phyloP scores from a whole-genome alignment of 2,888 invertebrate genomes.

The Agrochola circellaris region DNA sequence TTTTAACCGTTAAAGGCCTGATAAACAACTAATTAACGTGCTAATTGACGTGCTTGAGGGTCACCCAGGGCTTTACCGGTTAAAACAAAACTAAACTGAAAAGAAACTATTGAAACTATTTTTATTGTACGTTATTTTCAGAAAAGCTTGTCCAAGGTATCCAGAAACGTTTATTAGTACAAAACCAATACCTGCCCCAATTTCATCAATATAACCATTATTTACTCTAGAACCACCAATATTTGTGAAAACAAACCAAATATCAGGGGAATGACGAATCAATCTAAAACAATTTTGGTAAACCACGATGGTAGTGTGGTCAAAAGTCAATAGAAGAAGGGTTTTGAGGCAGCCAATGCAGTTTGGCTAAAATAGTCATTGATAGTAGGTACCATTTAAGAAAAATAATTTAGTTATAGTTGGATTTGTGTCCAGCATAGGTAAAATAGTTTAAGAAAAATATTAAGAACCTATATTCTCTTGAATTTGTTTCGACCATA shows the following conservation, averaged over 20 bases:
- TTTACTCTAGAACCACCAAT: constrained; percentile 38
- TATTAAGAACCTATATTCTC: background rate
- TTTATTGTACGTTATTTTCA: background rate
- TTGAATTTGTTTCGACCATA: background rate
- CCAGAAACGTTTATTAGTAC: background rate
- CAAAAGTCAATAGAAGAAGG: background rate
- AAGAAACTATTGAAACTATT: too few species aligned
- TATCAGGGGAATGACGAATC: constrained; percentile 27
- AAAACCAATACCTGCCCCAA: constrained; percentile 12
- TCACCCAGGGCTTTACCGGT: too few species aligned
- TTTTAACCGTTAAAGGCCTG: too few species aligned
- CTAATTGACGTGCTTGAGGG: too few species aligned
- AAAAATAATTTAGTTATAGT: background rate
- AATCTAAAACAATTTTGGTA: background rate
- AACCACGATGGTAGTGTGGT: background rate
- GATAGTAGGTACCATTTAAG: background rate
- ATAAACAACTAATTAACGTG: too few species aligned
- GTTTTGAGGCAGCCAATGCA: background rate
- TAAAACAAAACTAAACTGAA: too few species aligned
- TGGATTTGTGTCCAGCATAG: background rate
- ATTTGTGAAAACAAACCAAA: constrained; percentile 48
- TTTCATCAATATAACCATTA: constrained; percentile 29
- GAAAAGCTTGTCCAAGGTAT: background rate
- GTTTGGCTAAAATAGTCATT: background rate
- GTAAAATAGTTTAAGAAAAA: background rate